phyloP scores from a whole-genome alignment of 2,113 vertebrate genomes.

The Perccottus glenii region DNA sequence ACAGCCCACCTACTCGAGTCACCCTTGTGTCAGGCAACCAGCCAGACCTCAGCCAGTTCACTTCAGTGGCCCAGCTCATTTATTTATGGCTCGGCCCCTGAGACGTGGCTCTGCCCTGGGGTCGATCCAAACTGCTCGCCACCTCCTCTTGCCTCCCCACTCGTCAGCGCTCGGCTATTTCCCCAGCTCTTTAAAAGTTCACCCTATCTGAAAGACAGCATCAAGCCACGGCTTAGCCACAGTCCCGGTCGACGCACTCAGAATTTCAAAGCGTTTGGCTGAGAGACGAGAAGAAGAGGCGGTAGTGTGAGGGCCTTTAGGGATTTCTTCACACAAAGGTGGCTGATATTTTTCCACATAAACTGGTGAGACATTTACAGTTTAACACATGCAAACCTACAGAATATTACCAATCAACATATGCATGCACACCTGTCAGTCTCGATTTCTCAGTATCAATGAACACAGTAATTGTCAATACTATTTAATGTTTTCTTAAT shows the following conservation, averaged over 20 bases:
- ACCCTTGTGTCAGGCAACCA: constrained; percentile 22
- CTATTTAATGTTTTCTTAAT: neutral
- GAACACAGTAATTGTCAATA: neutral
- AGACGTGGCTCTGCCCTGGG: constrained; percentile 28
- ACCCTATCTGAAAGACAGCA: constrained; percentile 64
- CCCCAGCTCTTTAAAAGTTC: constrained; percentile 58
- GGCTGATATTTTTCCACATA: constrained; percentile 6
- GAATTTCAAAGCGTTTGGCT: constrained; percentile 64
- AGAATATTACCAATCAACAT: neutral
- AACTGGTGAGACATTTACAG: neutral
- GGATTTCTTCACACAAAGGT: constrained; percentile 15
- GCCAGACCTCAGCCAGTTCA: constrained; percentile 33
- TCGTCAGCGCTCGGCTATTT: constrained; percentile 40
- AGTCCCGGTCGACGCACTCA: constrained; percentile 43
- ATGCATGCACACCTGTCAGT: neutral
- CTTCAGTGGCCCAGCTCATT: constrained; percentile 42
- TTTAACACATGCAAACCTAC: neutral
- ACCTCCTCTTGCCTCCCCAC: constrained; percentile 1
- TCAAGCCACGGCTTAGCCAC: constrained; percentile 51
- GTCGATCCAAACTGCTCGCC: constrained; percentile 42
- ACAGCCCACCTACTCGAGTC: constrained; percentile 1
- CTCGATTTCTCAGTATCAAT: neutral
- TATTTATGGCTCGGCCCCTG: constrained; percentile 55
- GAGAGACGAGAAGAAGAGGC: constrained; percentile 6
- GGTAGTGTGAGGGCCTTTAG: neutral